Evolutionary conservation across 2,113 vertebrate genomes (phyloP), one percentile per base, ranked within the genome.

Genomic region (Stegastes partitus): DNA sequence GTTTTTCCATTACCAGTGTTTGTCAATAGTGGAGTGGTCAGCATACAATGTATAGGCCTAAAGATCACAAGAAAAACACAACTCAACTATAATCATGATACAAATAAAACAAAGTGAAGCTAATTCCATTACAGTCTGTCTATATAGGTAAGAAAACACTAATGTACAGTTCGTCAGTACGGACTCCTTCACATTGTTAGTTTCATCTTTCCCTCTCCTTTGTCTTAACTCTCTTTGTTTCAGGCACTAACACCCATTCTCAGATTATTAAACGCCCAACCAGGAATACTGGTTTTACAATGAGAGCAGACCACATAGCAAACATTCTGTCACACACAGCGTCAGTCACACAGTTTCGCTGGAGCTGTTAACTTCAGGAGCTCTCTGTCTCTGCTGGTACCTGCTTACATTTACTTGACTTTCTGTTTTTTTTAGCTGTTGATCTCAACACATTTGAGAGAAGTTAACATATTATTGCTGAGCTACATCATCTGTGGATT

Each of bases 271-370:
- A 83, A 57, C 11, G 25, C 59, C 51, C 66, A 92, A 94, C 93
- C 82, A 76, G 93, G 72, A 82, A 81, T 87, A 93, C 94, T 80
- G 94, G 94, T 94, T 94, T 92, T 82, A 69, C 78, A 55, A 11
- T 78, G 81, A 79, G 77, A 81, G 55, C 45, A 14, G 4, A 81
- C 58, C 50, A 86, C 93, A 93, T 94, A 91, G 73, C 84, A 90
- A 37, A 84, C 92, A 94, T 93, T 93, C 83, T 85, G 62, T 68
- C 63, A 61, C 80, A 69, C 82, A 79, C 77, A 45, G 21, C n/a
- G 54, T 81, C 87, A 92, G 70, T 81, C 84, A 63, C n/a, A 44
- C 73, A 90, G 94, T 94, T 95, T 95, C 93, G 91, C 71, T 83
- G 74, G 79, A 85, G 86, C 87, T 75, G 79, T 56, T 37, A 15